Conservation (phyloP, 2,797 vertebrate genomes). For the Mormyrus proboscirostris region DNA sequence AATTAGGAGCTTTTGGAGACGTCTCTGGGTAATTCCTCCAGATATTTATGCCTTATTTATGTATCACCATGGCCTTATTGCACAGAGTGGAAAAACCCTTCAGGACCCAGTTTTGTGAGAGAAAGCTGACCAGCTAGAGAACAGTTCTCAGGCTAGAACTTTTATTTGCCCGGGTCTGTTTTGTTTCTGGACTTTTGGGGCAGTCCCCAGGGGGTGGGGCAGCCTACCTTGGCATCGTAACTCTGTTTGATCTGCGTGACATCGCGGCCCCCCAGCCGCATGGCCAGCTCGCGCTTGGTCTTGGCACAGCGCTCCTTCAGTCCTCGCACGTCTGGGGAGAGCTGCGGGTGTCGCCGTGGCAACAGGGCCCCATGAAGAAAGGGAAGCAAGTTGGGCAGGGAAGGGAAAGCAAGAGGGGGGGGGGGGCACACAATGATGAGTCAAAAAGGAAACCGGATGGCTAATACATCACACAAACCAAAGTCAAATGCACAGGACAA, state of each 20-base stretch:
- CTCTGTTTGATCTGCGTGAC: constrained; percentile 75
- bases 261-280: constrained; percentile 70
- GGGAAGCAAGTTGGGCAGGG: constrained; percentile 28
- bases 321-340: constrained; percentile 74
- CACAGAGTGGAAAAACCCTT: neutral
- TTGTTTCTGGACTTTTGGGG: neutral
- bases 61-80: neutral
- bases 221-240: constrained; percentile 75
- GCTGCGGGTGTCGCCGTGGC: constrained; percentile 56
- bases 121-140: neutral
- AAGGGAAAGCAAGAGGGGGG: constrained; percentile 13
- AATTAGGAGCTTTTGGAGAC: constrained; percentile 8
- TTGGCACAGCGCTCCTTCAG: constrained; percentile 76
- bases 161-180: neutral
- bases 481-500: neutral
- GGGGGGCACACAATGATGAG: constrained; percentile 19
- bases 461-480: constrained; percentile 12
- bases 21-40: neutral
- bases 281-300: constrained; percentile 76
- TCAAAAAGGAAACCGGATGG: constrained; percentile 21
- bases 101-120: neutral
- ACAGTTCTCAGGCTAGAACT: neutral
- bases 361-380: constrained; percentile 43
- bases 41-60: constrained; percentile 22
- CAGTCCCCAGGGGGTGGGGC: neutral